Conservation (phyloP, 2,113 vertebrate species). For the Malurus elegans region DNA sequence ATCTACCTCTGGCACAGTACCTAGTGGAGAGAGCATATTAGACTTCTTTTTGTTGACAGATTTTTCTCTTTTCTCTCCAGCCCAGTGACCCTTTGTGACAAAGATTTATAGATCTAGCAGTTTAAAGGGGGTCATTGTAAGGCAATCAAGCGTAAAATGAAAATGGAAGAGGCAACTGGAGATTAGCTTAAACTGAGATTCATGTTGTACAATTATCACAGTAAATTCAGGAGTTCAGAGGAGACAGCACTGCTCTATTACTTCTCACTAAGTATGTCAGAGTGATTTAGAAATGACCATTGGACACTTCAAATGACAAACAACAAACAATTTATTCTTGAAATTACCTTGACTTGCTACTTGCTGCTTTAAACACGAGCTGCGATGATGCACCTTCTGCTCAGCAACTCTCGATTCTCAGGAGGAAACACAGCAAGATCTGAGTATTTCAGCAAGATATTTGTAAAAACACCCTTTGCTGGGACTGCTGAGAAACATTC, state of each 20-base stretch:
- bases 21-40: neutral
- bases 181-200: neutral
- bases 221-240: neutral
- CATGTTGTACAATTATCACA: neutral
- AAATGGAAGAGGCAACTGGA: neutral
- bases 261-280: neutral
- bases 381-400: accelerated
- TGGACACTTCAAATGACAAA: neutral
- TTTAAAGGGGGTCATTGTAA: neutral
- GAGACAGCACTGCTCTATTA: neutral
- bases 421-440: neutral
- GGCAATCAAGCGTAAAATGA: neutral
- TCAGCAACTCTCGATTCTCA: neutral
- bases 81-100: neutral
- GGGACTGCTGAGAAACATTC: neutral
- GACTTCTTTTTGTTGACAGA: neutral
- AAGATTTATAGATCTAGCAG: neutral
- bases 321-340: neutral
- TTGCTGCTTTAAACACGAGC: neutral
- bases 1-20: neutral
- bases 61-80: neutral
- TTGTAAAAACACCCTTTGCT: neutral
- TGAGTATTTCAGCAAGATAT: neutral
- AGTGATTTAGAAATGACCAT: neutral
- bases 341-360: neutral